Evolutionary conservation across 2,113 vertebrate genomes (phyloP).

Genomic region (Ptychochromis oligacanthus): DNA sequence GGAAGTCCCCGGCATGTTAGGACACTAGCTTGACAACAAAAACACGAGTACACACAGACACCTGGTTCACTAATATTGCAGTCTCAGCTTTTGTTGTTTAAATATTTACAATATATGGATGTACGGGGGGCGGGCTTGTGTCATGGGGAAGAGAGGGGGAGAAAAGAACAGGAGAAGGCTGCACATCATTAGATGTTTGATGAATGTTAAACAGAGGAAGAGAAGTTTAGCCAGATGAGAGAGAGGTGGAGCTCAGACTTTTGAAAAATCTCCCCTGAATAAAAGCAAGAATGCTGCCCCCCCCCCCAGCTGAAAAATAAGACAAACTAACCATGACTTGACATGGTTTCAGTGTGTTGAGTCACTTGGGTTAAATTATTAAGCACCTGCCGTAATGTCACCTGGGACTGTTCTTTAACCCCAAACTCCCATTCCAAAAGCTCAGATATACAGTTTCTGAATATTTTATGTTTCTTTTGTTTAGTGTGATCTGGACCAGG

Average conservation of each 20-base stretch:
- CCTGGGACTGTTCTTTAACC: background rate
- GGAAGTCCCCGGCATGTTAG: slow-evolving; percentile 19
- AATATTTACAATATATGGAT: slow-evolving; percentile 57
- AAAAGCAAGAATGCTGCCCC: background rate
- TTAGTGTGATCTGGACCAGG: background rate
- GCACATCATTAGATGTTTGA: background rate
- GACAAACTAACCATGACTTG: background rate
- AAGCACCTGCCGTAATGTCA: background rate
- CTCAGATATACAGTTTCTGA: slow-evolving; percentile 14
- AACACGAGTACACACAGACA: background rate
- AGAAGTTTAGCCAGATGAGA: background rate
- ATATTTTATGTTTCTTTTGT: slow-evolving; percentile 19
- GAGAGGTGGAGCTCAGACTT: background rate
- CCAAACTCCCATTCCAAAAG: background rate
- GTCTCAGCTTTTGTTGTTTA: slow-evolving; percentile 39
- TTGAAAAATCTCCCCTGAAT: background rate
- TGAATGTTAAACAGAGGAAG: background rate
- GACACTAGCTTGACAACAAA: background rate
- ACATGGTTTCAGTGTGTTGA: slow-evolving; percentile 1
- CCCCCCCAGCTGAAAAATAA: background rate
- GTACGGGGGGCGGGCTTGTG: slow-evolving; percentile 18
- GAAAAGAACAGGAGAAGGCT: background rate
- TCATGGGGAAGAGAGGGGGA: background rate
- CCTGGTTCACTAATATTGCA: background rate
- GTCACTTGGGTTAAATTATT: slow-evolving; percentile 45